Percentiles rank a stretch among this genome's conserved stretches.
Conservation (phyloP, 2,113 vertebrate genomes). For the Ploceus nigricollis region DNA sequence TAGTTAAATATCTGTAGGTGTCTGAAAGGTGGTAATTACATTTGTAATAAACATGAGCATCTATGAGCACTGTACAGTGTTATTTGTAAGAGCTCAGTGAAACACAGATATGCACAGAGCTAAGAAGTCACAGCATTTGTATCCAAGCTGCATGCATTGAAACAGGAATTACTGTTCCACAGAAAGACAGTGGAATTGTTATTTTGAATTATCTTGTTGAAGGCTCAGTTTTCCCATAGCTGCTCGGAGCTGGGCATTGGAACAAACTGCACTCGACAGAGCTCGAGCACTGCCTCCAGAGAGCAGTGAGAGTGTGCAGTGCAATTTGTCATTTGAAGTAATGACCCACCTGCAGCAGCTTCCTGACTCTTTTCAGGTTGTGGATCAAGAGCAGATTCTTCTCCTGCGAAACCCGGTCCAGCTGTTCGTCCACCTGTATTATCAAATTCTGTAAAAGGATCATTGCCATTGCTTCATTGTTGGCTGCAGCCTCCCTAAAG, state of each 20-base stretch:
- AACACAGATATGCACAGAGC: neutral
- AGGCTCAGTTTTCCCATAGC: neutral
- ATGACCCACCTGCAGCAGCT: slow-evolving; percentile 86
- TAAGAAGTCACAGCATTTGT: neutral
- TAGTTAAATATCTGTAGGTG: neutral
- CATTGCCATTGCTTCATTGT: slow-evolving; percentile 86
- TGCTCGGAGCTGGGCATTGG: neutral
- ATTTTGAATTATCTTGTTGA: neutral
- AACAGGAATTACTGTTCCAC: neutral
- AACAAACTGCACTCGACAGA: neutral
- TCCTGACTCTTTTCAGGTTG: slow-evolving; percentile 93
- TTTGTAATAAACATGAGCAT: neutral
- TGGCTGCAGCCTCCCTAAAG: slow-evolving; percentile 81
- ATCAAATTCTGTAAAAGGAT: slow-evolving; percentile 88
- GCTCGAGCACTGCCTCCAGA: neutral
- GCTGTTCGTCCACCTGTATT: slow-evolving; percentile 88
- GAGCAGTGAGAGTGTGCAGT: neutral
- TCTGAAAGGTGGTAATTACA: neutral
- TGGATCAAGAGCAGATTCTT: slow-evolving; percentile 93
- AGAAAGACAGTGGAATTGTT: neutral
- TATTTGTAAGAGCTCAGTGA: neutral
- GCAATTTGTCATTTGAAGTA: neutral
- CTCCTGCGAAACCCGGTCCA: slow-evolving; percentile 82
- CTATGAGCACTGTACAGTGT: neutral
- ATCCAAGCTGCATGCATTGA: neutral